These are phyloP conservation scores for Desmophyllum pertusum DNA, from an alignment of 92 coral and sea anemone genomes.

Conservation along the genomic window DNA sequence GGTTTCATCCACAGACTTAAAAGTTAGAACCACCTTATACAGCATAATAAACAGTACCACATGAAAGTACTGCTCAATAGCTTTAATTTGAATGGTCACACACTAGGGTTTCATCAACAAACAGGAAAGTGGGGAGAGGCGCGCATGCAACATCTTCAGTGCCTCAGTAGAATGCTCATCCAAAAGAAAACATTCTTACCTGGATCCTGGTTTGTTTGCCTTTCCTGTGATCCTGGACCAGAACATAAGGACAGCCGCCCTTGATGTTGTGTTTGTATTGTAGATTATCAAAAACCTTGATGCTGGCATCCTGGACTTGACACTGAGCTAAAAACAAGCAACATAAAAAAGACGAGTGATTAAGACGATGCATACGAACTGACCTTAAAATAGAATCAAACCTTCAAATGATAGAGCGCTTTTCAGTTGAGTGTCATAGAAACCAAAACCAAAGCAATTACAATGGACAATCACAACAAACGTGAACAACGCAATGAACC, in stretches of 20 bases:
- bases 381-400: too few relatives aligned
- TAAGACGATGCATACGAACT: too few relatives aligned
- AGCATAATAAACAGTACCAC: not conserved
- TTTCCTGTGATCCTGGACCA: constrained; percentile 55
- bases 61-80: not conserved
- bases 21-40: not conserved
- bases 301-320: constrained; percentile 30
- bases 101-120: not conserved
- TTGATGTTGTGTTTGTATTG: constrained; percentile 33
- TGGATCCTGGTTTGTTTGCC: constrained; percentile 20
- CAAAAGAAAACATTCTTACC: not conserved
- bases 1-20: not conserved
- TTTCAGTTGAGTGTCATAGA: too few relatives aligned
- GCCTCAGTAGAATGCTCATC: too few relatives aligned
- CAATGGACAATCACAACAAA: too few relatives aligned
- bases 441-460: too few relatives aligned
- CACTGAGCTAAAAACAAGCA: constrained; percentile 52
- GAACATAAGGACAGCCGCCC: constrained; percentile 64
- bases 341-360: not conserved
- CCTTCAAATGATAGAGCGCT: too few relatives aligned
- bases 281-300: constrained; percentile 69
- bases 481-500: too few relatives aligned
- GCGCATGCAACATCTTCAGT: too few relatives aligned
- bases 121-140: not conserved
- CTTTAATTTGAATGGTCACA: not conserved